Evolutionary conservation across 2,113 vertebrate genomes (phyloP).

Genomic region (Serilophus lunatus): DNA sequence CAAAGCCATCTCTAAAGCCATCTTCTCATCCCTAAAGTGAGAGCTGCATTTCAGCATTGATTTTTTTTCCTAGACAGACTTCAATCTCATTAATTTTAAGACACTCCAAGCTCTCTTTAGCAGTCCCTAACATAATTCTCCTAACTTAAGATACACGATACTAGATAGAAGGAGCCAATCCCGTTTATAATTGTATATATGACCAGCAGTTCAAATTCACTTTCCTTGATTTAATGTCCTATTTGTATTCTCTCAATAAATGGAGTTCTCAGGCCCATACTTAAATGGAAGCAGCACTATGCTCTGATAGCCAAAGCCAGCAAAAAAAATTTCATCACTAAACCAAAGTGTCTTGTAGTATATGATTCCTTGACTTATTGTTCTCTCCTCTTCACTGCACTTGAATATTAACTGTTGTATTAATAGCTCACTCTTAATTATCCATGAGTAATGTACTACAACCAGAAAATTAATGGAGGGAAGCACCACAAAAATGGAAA

Average conservation of each 20-base stretch:
- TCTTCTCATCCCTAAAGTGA: not conserved
- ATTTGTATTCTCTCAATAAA: constrained; percentile 48
- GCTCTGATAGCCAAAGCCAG: constrained; percentile 45
- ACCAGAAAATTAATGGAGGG: constrained; percentile 79
- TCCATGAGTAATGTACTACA: constrained; percentile 81
- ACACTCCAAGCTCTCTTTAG: constrained; percentile 40
- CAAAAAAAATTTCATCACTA: constrained; percentile 15
- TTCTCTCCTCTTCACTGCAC: constrained; percentile 74
- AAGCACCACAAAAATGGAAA: constrained; percentile 68
- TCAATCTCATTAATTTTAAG: constrained; percentile 57
- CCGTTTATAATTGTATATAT: not conserved
- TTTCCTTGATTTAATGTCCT: constrained; percentile 52
- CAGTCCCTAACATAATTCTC: constrained; percentile 6
- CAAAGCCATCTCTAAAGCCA: not conserved
- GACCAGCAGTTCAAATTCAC: constrained; percentile 42
- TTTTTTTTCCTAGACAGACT: constrained; percentile 17
- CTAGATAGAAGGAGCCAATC: not conserved
- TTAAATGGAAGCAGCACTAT: constrained; percentile 11
- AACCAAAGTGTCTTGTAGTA: constrained; percentile 47
- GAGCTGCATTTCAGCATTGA: not conserved
- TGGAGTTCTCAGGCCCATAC: constrained; percentile 41
- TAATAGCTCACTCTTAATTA: constrained; percentile 83
- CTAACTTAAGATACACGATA: not conserved
- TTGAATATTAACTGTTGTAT: constrained; percentile 81
- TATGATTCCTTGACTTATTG: constrained; percentile 69